phyloP scores from a whole-genome alignment of 2,113 vertebrate species.

The Perognathus longimembris region DNA sequence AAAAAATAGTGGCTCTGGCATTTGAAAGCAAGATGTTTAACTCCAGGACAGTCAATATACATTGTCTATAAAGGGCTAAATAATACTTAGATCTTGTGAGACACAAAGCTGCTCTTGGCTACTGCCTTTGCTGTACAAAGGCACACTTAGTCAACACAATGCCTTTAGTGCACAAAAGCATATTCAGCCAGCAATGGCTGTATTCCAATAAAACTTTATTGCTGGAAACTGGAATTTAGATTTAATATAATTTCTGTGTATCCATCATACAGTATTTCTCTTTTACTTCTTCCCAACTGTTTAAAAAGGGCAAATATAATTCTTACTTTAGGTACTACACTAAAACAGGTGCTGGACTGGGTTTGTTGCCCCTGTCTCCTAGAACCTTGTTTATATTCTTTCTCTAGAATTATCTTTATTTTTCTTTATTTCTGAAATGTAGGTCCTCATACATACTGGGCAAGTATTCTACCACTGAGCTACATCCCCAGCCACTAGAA shows the following conservation, averaged over 20 bases:
- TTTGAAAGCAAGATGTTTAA: not conserved
- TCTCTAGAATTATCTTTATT: not conserved
- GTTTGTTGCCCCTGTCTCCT: not conserved
- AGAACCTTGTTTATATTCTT: not conserved
- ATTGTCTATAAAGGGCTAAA: not conserved
- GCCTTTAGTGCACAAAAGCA: constrained; percentile 30
- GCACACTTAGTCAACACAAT: not conserved
- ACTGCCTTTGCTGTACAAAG: constrained; percentile 32
- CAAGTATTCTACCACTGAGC: not conserved
- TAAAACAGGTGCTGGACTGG: not conserved
- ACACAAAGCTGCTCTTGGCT: not conserved
- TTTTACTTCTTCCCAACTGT: not conserved
- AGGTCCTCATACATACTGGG: too few species aligned
- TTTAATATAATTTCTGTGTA: not conserved
- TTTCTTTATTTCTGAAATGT: too few species aligned
- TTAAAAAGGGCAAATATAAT: constrained; percentile 24
- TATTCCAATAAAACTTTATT: constrained; percentile 34
- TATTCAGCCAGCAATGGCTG: not conserved
- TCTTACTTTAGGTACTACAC: not conserved
- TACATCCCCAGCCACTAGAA: not conserved
- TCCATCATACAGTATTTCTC: not conserved
- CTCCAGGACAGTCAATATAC: not conserved
- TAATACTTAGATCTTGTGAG: not conserved
- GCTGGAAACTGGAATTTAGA: constrained; percentile 35
- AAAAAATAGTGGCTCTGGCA: not conserved